phyloP scores from a whole-genome alignment of 1,140 invertebrate species.

The Solenopsis invicta region DNA sequence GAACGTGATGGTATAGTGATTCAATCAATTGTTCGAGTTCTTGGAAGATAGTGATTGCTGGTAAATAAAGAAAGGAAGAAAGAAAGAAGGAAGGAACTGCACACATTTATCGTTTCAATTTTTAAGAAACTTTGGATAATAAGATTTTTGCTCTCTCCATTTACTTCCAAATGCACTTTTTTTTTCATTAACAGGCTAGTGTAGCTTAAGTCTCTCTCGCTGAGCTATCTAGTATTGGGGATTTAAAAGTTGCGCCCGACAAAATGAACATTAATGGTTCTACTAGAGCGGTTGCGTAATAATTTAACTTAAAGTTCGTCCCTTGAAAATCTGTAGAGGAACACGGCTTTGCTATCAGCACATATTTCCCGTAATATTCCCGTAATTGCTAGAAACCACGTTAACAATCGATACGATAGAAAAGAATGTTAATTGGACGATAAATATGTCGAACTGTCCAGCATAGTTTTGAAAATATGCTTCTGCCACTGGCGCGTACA shows the following conservation, averaged over 20 bases:
- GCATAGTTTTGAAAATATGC: slow-evolving; percentile 45
- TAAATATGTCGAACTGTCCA: neutral
- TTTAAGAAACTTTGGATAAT: slow-evolving; percentile 16
- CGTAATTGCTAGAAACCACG: neutral
- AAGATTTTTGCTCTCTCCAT: slow-evolving; percentile 1
- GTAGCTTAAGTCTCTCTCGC: neutral
- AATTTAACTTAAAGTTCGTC: neutral
- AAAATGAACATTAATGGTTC: neutral
- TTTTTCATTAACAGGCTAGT: neutral
- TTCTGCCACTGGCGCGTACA: slow-evolving; percentile 10
- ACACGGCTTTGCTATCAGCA: too few species aligned
- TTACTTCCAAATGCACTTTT: slow-evolving; percentile 14
- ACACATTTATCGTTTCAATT: slow-evolving; percentile 33
- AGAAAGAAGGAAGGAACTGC: neutral
- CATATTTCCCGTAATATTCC: neutral
- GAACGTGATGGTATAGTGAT: neutral
- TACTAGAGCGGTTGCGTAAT: neutral
- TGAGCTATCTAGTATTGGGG: neutral
- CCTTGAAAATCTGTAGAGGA: neutral
- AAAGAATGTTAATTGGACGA: slow-evolving; percentile 46
- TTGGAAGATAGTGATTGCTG: slow-evolving; percentile 6
- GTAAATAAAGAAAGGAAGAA: slow-evolving; percentile 7
- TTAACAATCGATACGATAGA: neutral
- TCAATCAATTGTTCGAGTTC: slow-evolving; percentile 31
- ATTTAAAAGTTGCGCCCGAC: neutral